Evolutionary conservation across 2,113 vertebrate genomes (phyloP), one percentile per base, ranked within the genome.

Genomic region (Lamprotornis superbus): DNA sequence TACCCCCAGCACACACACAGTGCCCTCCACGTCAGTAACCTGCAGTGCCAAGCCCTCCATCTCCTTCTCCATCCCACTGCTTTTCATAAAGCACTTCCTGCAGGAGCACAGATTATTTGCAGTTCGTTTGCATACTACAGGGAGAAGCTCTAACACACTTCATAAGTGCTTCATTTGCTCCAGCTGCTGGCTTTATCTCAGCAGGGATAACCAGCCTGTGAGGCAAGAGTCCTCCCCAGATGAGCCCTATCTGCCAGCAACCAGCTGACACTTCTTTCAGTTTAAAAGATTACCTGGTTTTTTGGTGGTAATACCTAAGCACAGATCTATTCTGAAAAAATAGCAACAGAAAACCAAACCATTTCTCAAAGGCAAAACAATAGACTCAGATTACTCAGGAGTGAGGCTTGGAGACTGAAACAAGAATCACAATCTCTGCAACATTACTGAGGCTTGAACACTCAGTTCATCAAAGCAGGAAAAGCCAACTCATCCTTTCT

Each of bases 1-100:
- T n/a, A 75, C 52, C 50, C 83, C 77, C 55, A 93, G 74, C 56
- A 88, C 86, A 95, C 23, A 27, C 88, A 86, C 9, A 5, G 83
- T 46, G 53, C 74, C 81, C 61, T 93, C 78, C 81, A 89, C 49
- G 68, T 74, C 97, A 95, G 94, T 61, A 83, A 82, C 5, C 67
- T 64, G 0, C 65, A 73, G 73, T 5, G 18, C 59, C 67, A 81
- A 88, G 56, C 56, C 61, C 67, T 81, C 78, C 31, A 25, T 52
- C 76, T 59, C 59, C 53, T 40, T 21, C 57, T 70, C 81, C 40
- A 49, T 78, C 55, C 56, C 79, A 83, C 27, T 81, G 30, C 67
- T 95, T 95, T 95, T 84, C 97, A 94, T 80, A 57, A 89, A 96
- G 49, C 55, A 82, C 27, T 91, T 96, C 77, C 85, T 80, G 57